Evolutionary conservation across 2,797 vertebrate genomes (phyloP), one percentile per base, ranked within the genome.

Genomic region (Adrianichthys oophorus): DNA sequence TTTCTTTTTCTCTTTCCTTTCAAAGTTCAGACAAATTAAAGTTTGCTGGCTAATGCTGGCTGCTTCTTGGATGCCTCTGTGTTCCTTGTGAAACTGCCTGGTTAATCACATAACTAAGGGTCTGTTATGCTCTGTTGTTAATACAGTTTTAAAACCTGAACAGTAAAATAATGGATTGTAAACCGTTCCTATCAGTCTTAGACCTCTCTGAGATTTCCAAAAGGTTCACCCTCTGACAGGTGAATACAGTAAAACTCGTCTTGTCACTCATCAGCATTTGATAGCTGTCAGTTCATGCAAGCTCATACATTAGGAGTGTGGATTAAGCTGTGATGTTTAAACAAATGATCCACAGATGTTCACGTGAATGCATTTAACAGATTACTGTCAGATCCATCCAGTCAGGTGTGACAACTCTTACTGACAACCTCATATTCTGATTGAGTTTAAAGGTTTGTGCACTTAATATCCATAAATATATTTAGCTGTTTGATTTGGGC

Each of bases 71-170:
- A 46, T 43, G 69, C 61, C 75, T 66, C 68, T 67, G 69, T 63
- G 70, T 56, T 71, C 65, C 73, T 62, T 65, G 55, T 70, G 67
- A 72, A 78, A 56, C 56, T 58, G 65, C 68, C 59, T 55, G 65
- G 79, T 84, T 89, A 88, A 91, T 92, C 88, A 89, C 85, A 65
- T 66, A 70, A 72, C 80, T 87, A 88, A 90, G 88, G 80, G 83
- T 80, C 68, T 86, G 77, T 82, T 70, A 79, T 56, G 53, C 69
- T 64, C 59, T 74, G 65, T 64, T 68, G 72, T 72, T 76, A 76
- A 70, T 71, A 65, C 75, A 45, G 17, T 19, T 45, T 44, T 17
- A 44, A 45, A n/a, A 83, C 10, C 3, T 63, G 66, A 79, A 72
- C 78, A 62, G 65, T 62, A 65, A 72, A 79, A 75, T 76, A 76